Percentiles rank a stretch among this genome's conserved stretches.
Evolutionary conservation across 1,140 invertebrate genomes (phyloP).

Genomic region (Cherax quadricarinatus): DNA sequence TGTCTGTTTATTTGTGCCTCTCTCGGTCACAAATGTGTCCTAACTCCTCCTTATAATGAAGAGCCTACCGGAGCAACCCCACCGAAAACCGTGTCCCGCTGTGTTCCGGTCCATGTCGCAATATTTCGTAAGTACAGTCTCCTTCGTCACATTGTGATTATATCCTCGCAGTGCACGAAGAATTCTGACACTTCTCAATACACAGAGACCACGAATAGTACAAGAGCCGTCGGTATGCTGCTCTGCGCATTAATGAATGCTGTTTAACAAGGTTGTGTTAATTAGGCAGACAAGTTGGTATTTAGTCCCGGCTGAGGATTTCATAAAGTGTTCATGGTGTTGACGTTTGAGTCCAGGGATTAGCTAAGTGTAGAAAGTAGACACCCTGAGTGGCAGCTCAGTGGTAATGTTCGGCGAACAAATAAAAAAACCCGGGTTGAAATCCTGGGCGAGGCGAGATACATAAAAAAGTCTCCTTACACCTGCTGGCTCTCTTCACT

Average conservation of each 20-base stretch:
- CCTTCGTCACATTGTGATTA: neutral
- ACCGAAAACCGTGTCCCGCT: neutral
- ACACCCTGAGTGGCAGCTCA: too few relatives aligned
- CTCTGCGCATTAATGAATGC: too few relatives aligned
- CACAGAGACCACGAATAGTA: neutral
- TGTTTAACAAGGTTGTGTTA: neutral
- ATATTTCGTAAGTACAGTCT: neutral
- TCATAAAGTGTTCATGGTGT: neutral
- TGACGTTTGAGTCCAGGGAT: slow-evolving; percentile 25
- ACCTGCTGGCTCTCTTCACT: too few relatives aligned
- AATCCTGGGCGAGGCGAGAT: too few relatives aligned
- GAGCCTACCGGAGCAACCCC: neutral
- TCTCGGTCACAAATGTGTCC: slow-evolving; percentile 29
- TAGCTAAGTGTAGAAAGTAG: slow-evolving; percentile 19
- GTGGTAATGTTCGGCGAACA: too few relatives aligned
- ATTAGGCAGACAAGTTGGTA: neutral
- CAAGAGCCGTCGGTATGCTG: neutral
- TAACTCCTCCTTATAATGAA: slow-evolving; percentile 31
- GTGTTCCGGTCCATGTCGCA: neutral
- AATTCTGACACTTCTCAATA: neutral
- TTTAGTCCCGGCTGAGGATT: neutral
- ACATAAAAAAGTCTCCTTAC: too few relatives aligned
- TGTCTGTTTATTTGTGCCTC: neutral
- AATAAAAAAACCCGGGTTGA: too few relatives aligned
- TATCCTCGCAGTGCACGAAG: neutral